Percentiles rank a stretch among this genome's conserved stretches.
Conservation (phyloP, 2,888 invertebrate genomes). For the Parnassius smintheus region DNA sequence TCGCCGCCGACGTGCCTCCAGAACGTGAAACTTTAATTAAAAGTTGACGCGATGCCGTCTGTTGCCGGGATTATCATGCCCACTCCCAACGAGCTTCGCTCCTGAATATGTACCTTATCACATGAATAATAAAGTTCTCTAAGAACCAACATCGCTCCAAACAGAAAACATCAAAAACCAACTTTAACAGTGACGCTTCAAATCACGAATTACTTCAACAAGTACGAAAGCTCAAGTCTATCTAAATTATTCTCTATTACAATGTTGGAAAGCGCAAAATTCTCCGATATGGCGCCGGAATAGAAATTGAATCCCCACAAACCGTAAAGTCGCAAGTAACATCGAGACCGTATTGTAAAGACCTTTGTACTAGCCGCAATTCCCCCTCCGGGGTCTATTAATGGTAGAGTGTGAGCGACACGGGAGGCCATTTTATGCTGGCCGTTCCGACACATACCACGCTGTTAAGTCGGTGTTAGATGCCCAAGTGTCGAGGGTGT, state of each 20-base stretch:
- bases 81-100: slow-evolving; percentile 25
- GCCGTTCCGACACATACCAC: slow-evolving; percentile 44
- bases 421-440: slow-evolving; percentile 43
- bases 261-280: slow-evolving; percentile 41
- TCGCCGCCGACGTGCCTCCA: slow-evolving; percentile 22
- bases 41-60: slow-evolving; percentile 48
- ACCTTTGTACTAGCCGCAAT: slow-evolving; percentile 46
- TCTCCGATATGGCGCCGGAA: slow-evolving; percentile 48
- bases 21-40: slow-evolving; percentile 57
- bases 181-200: slow-evolving; percentile 59
- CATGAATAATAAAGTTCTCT: slow-evolving; percentile 19
- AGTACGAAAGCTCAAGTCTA: slow-evolving; percentile 46
- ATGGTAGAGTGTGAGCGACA: slow-evolving; percentile 35
- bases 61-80: slow-evolving; percentile 34
- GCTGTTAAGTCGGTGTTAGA: slow-evolving; percentile 48
- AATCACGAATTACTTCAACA: slow-evolving; percentile 75
- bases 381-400: slow-evolving; percentile 40
- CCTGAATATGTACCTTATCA: slow-evolving; percentile 36
- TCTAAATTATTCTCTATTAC: slow-evolving; percentile 60
- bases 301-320: slow-evolving; percentile 71
- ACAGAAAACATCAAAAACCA: slow-evolving; percentile 42
- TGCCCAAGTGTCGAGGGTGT: slow-evolving; percentile 64
- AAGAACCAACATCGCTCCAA: slow-evolving; percentile 7
- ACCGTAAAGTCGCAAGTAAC: slow-evolving; percentile 62
- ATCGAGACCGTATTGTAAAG: slow-evolving; percentile 38